Conservation (phyloP, 2,113 vertebrate species). For the Hippocampus guttulatus region DNA sequence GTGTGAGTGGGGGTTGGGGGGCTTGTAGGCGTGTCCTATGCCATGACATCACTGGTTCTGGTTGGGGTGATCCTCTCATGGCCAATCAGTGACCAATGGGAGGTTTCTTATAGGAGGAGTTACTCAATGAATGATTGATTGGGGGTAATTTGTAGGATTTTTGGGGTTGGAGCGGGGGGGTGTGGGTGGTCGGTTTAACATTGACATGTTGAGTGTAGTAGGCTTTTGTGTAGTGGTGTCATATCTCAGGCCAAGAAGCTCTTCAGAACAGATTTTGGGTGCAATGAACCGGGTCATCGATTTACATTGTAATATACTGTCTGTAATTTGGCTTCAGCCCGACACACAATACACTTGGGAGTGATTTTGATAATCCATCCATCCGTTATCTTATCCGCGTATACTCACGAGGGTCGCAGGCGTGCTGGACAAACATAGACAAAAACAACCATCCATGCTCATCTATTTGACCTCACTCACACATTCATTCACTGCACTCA, state of each 20-base stretch:
- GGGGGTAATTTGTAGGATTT: background rate
- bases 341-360: background rate
- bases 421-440: too few relatives aligned
- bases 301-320: background rate
- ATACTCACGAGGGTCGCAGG: too few relatives aligned
- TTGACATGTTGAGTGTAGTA: constrained; percentile 22
- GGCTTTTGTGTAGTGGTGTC: constrained; percentile 9
- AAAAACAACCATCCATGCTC: too few relatives aligned
- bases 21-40: constrained; percentile 20
- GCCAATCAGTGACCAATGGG: constrained; percentile 43
- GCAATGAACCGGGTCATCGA: background rate
- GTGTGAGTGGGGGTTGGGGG: constrained; percentile 1
- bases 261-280: background rate
- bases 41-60: constrained; percentile 30
- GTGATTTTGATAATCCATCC: background rate
- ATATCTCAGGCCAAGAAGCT: constrained; percentile 20
- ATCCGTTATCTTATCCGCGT: too few relatives aligned
- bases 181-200: constrained; percentile 23
- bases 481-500: background rate
- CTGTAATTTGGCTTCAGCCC: background rate
- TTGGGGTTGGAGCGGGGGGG: constrained; percentile 22
- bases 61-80: constrained; percentile 52
- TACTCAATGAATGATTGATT: constrained; percentile 30
- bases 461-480: background rate
- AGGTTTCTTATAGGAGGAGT: constrained; percentile 13